phyloP scores from a whole-genome alignment of 2,888 invertebrate genomes.

The Tachina fera region DNA sequence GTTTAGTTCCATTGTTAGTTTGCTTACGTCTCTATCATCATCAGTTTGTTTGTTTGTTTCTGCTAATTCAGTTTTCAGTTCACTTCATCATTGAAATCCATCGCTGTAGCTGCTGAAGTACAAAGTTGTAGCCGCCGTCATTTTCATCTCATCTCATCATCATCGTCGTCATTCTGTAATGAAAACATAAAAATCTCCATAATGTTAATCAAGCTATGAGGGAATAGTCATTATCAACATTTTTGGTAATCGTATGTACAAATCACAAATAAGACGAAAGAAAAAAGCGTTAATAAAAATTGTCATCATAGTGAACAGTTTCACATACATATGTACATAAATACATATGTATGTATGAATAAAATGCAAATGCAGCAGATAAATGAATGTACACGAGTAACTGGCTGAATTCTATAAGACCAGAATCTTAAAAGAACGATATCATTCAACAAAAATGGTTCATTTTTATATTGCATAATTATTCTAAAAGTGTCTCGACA shows the following conservation, averaged over 20 bases:
- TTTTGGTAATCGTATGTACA: constrained; percentile 41
- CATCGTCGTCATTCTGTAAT: constrained; percentile 56
- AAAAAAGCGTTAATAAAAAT: constrained; percentile 21
- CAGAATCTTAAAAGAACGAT: constrained; percentile 14
- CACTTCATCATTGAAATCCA: constrained; percentile 53
- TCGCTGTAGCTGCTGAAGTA: constrained; percentile 56
- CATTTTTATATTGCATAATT: not conserved
- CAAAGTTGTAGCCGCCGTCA: constrained; percentile 65
- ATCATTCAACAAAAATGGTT: not conserved
- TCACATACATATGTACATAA: not conserved
- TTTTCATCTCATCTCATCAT: constrained; percentile 35
- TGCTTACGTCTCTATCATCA: constrained; percentile 5
- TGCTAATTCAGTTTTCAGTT: constrained; percentile 63
- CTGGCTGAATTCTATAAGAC: not conserved
- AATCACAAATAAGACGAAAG: constrained; percentile 3
- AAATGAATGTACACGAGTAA: constrained; percentile 3
- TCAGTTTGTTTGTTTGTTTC: constrained; percentile 41
- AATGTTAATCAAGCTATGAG: constrained; percentile 62
- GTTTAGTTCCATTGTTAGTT: constrained; percentile 63
- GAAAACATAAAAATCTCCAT: constrained; percentile 69
- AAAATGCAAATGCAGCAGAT: not conserved
- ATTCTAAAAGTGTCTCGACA: not conserved
- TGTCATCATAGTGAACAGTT: constrained; percentile 28
- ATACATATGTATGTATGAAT: not conserved
- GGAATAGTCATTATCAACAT: constrained; percentile 66